Evolutionary conservation across 1,140 invertebrate species (phyloP).

Genomic region (Melitaea cinxia): DNA sequence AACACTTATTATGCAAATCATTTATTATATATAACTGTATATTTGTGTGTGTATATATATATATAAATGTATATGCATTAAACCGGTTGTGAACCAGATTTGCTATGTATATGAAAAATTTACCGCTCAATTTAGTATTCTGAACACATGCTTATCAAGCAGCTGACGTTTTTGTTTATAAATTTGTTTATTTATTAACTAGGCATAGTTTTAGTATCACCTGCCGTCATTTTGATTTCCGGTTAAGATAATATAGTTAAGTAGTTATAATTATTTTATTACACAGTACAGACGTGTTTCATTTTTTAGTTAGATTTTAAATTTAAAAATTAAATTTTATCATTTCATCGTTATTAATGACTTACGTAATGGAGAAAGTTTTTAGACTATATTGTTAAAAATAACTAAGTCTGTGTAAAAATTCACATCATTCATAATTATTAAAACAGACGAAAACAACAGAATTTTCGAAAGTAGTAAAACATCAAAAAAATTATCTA

Average conservation of each 20-base stretch:
- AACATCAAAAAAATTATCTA: background rate
- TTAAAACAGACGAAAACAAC: background rate
- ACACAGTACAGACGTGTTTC: background rate
- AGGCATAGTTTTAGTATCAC: constrained; percentile 1
- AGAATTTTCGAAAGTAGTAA: background rate
- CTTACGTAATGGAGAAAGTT: constrained; percentile 5
- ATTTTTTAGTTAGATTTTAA: background rate
- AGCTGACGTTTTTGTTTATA: constrained; percentile 15
- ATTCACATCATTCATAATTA: constrained; percentile 4
- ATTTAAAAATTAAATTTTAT: constrained; percentile 1
- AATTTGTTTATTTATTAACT: constrained; percentile 5
- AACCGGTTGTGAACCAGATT: background rate
- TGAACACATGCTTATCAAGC: constrained; percentile 6
- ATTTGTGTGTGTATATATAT: background rate
- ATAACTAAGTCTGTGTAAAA: background rate
- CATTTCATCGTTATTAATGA: background rate
- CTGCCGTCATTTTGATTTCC: constrained; percentile 22
- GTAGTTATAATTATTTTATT: background rate
- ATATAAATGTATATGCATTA: background rate
- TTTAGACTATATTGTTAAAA: constrained; percentile 5
- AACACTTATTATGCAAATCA: no score
- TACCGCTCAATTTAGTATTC: background rate
- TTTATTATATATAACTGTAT: no score
- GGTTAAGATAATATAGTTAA: background rate
- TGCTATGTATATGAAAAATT: background rate